A percentile compares a stretch with the other conserved stretches of the same genome.
Conservation (phyloP, 2,797 vertebrate genomes). For the Percopsis omiscomaycus region DNA sequence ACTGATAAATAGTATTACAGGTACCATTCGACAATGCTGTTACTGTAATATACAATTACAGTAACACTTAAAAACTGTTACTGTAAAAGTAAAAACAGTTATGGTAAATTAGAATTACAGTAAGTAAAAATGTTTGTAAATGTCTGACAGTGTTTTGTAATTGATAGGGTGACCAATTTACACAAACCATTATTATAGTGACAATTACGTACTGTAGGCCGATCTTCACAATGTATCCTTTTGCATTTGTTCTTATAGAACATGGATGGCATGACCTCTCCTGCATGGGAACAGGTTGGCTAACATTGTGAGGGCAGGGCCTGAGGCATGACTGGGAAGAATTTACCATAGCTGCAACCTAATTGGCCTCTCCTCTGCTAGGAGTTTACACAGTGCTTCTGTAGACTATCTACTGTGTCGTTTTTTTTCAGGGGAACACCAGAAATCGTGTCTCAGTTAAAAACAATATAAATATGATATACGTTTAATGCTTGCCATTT, state of each 20-base stretch:
- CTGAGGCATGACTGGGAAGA: constrained; percentile 3
- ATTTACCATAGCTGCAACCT: constrained; percentile 14
- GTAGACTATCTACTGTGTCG: not conserved
- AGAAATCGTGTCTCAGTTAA: not conserved
- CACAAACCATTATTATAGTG: constrained; percentile 23
- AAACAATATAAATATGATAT: too few relatives aligned
- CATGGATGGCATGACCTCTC: not conserved
- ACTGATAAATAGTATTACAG: too few relatives aligned
- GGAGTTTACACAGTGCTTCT: not conserved
- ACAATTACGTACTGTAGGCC: constrained; percentile 44
- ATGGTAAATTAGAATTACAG: too few relatives aligned
- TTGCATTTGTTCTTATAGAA: constrained; percentile 40
- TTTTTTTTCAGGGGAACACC: not conserved
- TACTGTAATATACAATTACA: too few relatives aligned
- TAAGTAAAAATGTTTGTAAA: too few relatives aligned
- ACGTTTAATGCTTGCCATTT: too few relatives aligned
- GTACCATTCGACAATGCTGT: too few relatives aligned
- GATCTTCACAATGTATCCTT: not conserved
- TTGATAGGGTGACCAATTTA: too few relatives aligned
- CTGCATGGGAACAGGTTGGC: constrained; percentile 23
- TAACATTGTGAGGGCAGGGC: constrained; percentile 21
- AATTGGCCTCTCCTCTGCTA: not conserved
- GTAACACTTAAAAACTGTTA: too few relatives aligned
- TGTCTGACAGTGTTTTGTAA: too few relatives aligned
- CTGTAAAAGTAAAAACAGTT: too few relatives aligned